A percentile compares a stretch with the other conserved stretches of the same genome.
phyloP scores from a whole-genome alignment of 2,113 vertebrate species.

The Spermophilus dauricus region DNA sequence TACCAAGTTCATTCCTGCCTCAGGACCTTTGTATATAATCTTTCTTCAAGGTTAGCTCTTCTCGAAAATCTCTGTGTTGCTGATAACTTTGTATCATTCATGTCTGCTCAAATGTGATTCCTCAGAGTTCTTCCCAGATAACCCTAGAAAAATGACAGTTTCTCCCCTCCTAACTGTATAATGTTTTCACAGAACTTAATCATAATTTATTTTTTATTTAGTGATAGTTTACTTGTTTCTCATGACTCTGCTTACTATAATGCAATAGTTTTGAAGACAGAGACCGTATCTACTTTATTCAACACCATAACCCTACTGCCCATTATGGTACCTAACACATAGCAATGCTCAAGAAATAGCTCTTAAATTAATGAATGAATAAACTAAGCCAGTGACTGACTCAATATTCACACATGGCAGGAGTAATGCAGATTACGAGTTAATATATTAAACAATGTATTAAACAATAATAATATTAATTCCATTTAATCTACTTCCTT shows the following conservation, averaged over 20 bases:
- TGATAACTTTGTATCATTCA: background rate
- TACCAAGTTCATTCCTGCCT: background rate
- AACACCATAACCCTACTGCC: background rate
- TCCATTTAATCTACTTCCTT: background rate
- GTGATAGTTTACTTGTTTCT: background rate
- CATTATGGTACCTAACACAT: background rate
- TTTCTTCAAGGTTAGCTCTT: background rate
- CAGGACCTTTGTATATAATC: background rate
- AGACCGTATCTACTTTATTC: background rate
- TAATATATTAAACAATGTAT: background rate
- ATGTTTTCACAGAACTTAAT: background rate
- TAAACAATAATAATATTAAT: background rate
- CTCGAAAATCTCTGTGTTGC: background rate
- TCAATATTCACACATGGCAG: background rate
- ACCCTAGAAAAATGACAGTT: background rate
- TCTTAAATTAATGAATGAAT: background rate
- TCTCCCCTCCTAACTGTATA: rapidly evolving
- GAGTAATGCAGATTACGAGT: background rate
- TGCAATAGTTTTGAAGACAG: background rate
- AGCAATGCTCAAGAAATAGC: background rate
- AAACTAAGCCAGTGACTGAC: background rate
- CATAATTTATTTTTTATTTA: background rate
- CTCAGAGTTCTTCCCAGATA: background rate
- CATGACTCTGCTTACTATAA: background rate
- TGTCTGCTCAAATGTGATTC: background rate